Percentiles rank a stretch among this genome's conserved stretches.
These are phyloP conservation scores for Vultur gryphus DNA, from an alignment of 2,797 vertebrate genomes.

Conservation along the genomic window DNA sequence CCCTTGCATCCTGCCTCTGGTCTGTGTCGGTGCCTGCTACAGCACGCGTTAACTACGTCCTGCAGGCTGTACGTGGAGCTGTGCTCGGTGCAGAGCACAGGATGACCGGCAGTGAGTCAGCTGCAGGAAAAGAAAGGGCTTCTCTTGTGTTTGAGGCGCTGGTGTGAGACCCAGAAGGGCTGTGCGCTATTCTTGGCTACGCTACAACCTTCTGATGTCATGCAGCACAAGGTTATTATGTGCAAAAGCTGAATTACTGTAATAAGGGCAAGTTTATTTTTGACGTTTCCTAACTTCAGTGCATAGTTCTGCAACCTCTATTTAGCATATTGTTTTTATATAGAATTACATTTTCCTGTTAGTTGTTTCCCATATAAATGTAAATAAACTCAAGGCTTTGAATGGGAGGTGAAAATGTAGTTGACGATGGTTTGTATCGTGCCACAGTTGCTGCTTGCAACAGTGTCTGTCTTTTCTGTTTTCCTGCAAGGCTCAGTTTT, in stretches of 20 bases:
- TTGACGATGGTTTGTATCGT: fast-evolving
- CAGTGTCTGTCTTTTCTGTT: fast-evolving
- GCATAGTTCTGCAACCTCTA: not conserved
- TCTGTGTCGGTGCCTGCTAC: too few species aligned
- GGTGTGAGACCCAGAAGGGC: fast-evolving
- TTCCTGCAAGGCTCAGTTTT: not conserved
- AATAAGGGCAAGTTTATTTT: fast-evolving
- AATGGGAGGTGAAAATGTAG: not conserved
- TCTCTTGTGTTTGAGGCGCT: fast-evolving
- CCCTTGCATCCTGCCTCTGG: not conserved
- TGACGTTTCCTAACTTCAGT: fast-evolving
- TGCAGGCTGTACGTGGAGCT: not conserved
- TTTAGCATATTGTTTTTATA: fast-evolving
- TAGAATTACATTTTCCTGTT: not conserved
- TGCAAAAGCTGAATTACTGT: fast-evolving
- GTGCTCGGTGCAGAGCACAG: fast-evolving
- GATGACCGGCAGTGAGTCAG: not conserved
- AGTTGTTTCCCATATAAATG: not conserved
- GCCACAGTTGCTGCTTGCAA: fast-evolving
- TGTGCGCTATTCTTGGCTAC: fast-evolving
- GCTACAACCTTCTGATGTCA: fast-evolving
- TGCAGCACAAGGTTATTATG: fast-evolving
- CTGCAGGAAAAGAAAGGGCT: not conserved
- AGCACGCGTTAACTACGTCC: not conserved
- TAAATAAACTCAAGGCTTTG: not conserved